Percentiles rank a stretch among this genome's conserved stretches.
phyloP scores from a whole-genome alignment of 1,140 invertebrate genomes.

The Frieseomelitta varia region DNA sequence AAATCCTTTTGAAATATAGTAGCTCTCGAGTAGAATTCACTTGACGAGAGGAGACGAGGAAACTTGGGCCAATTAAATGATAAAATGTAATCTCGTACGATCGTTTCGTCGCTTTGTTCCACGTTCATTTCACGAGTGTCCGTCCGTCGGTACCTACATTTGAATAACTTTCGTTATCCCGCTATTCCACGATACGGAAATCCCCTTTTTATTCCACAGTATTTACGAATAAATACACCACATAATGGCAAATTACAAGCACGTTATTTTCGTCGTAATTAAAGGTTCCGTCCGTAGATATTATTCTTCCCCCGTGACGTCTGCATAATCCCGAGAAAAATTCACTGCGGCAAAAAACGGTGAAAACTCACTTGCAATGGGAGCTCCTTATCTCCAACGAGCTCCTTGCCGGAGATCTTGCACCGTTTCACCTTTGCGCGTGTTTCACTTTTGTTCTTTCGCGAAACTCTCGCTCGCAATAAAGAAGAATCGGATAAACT shows the following conservation, averaged over 20 bases:
- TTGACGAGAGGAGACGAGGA: neutral
- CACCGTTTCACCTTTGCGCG: conserved; percentile 4
- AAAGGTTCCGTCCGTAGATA: conserved; percentile 43
- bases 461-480: conserved; percentile 1
- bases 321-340: conserved; percentile 63
- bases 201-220: too few species aligned
- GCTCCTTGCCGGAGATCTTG: conserved; percentile 57
- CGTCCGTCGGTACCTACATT: too few species aligned
- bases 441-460: conserved; percentile 47
- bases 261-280: conserved; percentile 55
- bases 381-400: conserved; percentile 65
- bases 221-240: conserved; percentile 16
- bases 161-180: neutral
- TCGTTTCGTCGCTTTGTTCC: neutral
- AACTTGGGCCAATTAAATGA: neutral
- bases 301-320: conserved; percentile 46
- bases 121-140: neutral
- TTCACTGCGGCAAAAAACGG: conserved; percentile 46
- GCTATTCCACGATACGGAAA: neutral
- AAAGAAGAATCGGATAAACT: conserved; percentile 43
- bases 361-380: conserved; percentile 56
- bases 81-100: neutral
- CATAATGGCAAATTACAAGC: conserved; percentile 21
- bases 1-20: neutral
- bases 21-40: neutral